Conservation (phyloP, 2,888 invertebrate species). For the Synanthedon andrenaeformis region DNA sequence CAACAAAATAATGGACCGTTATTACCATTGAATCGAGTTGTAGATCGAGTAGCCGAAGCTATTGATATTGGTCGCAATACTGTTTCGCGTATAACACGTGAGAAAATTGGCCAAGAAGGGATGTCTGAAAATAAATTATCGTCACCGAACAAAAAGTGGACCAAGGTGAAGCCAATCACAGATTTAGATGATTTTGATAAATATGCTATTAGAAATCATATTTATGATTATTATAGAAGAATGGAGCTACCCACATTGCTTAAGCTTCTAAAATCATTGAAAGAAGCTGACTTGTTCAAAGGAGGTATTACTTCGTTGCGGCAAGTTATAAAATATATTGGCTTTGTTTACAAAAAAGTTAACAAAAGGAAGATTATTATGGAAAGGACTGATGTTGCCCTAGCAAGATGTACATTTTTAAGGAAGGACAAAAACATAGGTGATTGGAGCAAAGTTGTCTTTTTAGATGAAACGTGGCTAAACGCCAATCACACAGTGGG, state of each 20-base stretch:
- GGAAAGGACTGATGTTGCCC: background rate
- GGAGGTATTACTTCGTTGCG: conserved; percentile 6
- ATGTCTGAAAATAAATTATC: too few species aligned
- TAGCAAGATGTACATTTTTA: background rate
- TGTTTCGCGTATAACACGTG: too few species aligned
- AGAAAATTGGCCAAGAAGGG: too few species aligned
- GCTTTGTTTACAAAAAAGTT: conserved; percentile 1
- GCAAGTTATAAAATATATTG: conserved; percentile 5
- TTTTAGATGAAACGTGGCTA: background rate
- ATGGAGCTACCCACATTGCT: background rate
- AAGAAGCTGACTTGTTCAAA: conserved; percentile 6
- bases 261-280: conserved; percentile 2
- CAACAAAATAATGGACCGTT: too few species aligned
- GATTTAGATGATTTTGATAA: too few species aligned
- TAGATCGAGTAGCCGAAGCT: too few species aligned
- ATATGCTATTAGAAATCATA: conserved; percentile 1
- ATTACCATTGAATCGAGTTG: too few species aligned
- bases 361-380: conserved; percentile 3
- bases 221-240: conserved; percentile 1
- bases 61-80: too few species aligned
- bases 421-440: background rate
- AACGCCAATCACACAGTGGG: too few species aligned
- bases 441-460: background rate
- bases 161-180: too few species aligned
- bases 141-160: too few species aligned